Conservation (phyloP, 2,113 vertebrate genomes). For the Benitochromis conjunctus region DNA sequence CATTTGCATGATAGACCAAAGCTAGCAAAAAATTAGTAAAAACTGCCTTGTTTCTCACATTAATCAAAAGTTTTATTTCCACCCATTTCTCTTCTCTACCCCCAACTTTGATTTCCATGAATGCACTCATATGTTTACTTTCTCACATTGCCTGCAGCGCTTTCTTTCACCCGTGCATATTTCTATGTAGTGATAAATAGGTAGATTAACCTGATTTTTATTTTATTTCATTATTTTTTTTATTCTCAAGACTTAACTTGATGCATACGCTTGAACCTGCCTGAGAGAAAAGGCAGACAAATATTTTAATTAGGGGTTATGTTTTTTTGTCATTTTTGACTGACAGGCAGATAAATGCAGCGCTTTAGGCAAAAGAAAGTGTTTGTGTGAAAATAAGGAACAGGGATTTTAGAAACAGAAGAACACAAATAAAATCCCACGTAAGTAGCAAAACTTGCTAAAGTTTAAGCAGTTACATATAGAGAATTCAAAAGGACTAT, state of each 20-base stretch:
- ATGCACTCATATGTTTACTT: constrained; percentile 45
- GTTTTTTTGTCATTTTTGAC: constrained; percentile 22
- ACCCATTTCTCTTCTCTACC: background rate
- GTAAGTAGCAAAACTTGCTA: background rate
- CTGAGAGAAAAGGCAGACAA: constrained; percentile 32
- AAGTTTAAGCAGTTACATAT: background rate
- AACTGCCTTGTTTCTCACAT: constrained; percentile 3
- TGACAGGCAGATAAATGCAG: constrained; percentile 48
- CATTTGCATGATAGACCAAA: background rate
- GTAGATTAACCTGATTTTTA: background rate
- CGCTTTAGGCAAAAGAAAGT: constrained; percentile 28
- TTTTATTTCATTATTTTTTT: background rate
- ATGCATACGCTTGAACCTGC: constrained; percentile 32
- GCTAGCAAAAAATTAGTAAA: constrained; percentile 5
- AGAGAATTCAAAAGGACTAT: background rate
- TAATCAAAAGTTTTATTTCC: constrained; percentile 39
- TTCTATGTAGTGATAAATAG: constrained; percentile 29
- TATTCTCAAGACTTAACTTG: constrained; percentile 28
- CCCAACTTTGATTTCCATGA: constrained; percentile 4
- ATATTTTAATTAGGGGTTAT: constrained; percentile 40
- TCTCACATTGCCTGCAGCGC: constrained; percentile 35
- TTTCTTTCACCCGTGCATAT: constrained; percentile 24
- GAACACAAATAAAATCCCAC: background rate
- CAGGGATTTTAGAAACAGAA: background rate
- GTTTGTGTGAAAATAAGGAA: background rate